A percentile compares a stretch with the other conserved stretches of the same genome.
Evolutionary conservation across 1,140 invertebrate genomes (phyloP).

Genomic region (Propsilocerus akamusi): DNA sequence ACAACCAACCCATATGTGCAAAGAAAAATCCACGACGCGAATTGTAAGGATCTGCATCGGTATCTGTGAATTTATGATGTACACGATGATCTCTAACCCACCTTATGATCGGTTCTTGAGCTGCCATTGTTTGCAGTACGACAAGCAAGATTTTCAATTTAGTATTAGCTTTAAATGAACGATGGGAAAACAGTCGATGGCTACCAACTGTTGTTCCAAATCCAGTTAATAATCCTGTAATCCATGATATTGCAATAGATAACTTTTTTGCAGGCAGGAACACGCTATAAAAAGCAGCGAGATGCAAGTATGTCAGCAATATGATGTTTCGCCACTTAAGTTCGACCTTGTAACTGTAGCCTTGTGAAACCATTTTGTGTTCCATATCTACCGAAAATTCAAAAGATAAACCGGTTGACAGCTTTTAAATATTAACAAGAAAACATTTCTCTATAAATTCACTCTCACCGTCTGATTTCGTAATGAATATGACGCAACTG

Average conservation of each 20-base stretch:
- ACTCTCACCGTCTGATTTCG: too few species aligned
- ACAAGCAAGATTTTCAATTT: background rate
- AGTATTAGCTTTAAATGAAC: background rate
- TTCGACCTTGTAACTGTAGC: background rate
- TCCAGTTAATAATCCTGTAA: background rate
- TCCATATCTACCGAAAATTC: too few species aligned
- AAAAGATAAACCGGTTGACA: too few species aligned
- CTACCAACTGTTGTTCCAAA: background rate
- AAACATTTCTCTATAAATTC: too few species aligned
- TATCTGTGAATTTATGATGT: conserved; percentile 48
- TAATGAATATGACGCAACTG: too few species aligned
- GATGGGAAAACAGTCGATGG: background rate
- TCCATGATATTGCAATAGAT: background rate
- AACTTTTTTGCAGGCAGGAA: background rate
- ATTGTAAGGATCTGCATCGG: conserved; percentile 46
- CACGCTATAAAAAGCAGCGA: background rate
- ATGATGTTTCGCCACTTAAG: background rate
- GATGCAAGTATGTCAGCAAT: background rate
- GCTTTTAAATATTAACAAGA: too few species aligned
- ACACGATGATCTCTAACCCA: conserved; percentile 40
- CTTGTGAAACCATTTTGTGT: too few species aligned
- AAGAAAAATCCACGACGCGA: conserved; percentile 41
- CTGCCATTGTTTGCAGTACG: background rate
- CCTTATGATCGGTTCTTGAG: background rate
- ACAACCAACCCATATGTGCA: conserved; percentile 41